Percentiles rank a stretch among this genome's conserved stretches.
These are phyloP conservation scores for Lathronympha strigana DNA, from an alignment of 2,888 invertebrate genomes.

Conservation along the genomic window DNA sequence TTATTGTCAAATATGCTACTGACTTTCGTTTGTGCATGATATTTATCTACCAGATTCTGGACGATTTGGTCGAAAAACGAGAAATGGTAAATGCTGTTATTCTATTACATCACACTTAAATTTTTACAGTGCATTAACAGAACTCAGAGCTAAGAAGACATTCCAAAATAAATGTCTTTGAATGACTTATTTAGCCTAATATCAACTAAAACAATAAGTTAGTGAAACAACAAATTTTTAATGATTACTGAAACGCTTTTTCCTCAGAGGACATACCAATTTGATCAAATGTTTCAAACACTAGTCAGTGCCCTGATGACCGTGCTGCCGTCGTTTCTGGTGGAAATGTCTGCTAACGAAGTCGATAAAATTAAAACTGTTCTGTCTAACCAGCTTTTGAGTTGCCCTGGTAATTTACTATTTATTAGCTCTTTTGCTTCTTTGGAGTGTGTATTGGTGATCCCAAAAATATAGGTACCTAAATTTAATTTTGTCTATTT, in stretches of 20 bases:
- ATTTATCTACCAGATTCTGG: neutral
- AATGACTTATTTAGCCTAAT: no score
- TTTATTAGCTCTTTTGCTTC: neutral
- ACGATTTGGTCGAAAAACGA: slow-evolving; percentile 3
- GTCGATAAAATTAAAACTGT: slow-evolving; percentile 2
- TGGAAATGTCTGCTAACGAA: slow-evolving; percentile 4
- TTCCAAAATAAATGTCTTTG: no score
- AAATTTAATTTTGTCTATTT: no score
- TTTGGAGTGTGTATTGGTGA: no score
- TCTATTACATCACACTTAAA: neutral
- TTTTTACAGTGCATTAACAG: no score
- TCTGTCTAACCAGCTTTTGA: slow-evolving; percentile 12
- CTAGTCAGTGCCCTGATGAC: neutral
- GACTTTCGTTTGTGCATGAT: neutral
- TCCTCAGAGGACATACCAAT: neutral
- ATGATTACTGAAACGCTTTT: neutral
- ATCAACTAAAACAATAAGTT: no score
- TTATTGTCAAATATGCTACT: neutral
- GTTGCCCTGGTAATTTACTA: slow-evolving; percentile 1
- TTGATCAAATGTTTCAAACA: neutral
- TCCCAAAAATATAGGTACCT: no score
- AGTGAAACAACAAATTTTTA: no score
- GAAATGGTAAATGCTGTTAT: slow-evolving; percentile 5
- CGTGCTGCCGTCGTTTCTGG: neutral
- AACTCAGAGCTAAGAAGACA: no score